These are phyloP conservation scores for Poeciliopsis presidionis DNA, from an alignment of 2,797 vertebrate genomes.

Conservation along the genomic window DNA sequence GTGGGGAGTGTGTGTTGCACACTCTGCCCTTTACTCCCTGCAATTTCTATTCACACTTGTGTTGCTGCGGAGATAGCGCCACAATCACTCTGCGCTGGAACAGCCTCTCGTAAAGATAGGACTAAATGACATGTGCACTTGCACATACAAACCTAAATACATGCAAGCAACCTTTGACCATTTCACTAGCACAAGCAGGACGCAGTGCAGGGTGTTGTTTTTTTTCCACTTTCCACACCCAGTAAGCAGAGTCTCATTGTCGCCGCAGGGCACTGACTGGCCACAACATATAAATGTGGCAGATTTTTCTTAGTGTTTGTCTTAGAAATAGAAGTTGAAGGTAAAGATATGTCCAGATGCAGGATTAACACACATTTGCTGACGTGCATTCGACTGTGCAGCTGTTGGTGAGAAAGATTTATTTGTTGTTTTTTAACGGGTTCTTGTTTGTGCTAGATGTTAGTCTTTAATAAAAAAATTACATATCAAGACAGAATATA, in stretches of 20 bases:
- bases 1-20: constrained; percentile 22
- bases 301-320: constrained; percentile 11
- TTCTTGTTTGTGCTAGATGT: constrained; percentile 3
- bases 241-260: constrained; percentile 27
- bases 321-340: constrained; percentile 18
- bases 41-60: constrained; percentile 53
- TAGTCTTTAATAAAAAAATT: background rate
- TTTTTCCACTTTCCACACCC: constrained; percentile 24
- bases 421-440: background rate
- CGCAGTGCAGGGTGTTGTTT: background rate
- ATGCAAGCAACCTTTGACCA: constrained; percentile 49
- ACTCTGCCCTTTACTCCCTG: constrained; percentile 28
- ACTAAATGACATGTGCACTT: constrained; percentile 25
- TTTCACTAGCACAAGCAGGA: constrained; percentile 2
- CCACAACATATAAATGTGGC: constrained; percentile 1
- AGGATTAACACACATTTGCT: background rate
- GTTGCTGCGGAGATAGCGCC: constrained; percentile 56
- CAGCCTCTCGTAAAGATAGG: constrained; percentile 57
- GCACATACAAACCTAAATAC: constrained; percentile 13
- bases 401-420: background rate
- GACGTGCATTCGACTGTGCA: background rate
- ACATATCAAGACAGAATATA: background rate
- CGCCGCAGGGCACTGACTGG: constrained; percentile 32
- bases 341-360: constrained; percentile 33
- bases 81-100: constrained; percentile 18